A percentile compares a stretch with the other conserved stretches of the same genome.
phyloP scores from a whole-genome alignment of 2,888 invertebrate genomes.

The Philonicus albiceps region DNA sequence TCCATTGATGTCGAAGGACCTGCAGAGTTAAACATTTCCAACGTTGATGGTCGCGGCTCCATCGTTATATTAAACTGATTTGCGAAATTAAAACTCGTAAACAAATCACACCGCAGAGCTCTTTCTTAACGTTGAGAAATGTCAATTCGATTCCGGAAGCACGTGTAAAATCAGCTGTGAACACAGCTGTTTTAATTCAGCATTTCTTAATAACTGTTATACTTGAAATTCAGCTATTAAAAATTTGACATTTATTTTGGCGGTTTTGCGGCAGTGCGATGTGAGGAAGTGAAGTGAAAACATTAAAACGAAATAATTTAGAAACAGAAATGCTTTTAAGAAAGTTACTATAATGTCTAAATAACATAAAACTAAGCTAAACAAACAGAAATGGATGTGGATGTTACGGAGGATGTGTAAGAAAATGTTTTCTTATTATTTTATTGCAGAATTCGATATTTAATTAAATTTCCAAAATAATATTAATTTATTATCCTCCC shows the following conservation, averaged over 20 bases:
- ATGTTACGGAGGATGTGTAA: slow-evolving; percentile 10
- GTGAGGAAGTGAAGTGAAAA: background rate
- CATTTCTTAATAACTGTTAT: background rate
- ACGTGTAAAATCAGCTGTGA: background rate
- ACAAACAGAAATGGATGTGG: background rate
- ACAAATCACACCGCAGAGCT: background rate
- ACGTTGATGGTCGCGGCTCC: background rate
- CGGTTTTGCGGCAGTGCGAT: background rate
- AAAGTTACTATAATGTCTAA: no score
- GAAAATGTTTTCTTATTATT: background rate
- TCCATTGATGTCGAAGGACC: background rate
- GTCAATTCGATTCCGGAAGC: background rate
- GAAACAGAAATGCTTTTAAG: no score
- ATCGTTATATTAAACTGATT: background rate
- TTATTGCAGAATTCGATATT: background rate
- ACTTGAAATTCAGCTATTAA: background rate
- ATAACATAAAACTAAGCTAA: no score
- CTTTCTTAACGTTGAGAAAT: background rate
- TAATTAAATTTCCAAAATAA: no score
- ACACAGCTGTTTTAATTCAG: background rate
- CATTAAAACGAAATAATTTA: background rate
- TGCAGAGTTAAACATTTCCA: background rate
- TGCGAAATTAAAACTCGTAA: background rate
- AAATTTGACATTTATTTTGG: background rate
- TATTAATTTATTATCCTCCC: no score